A percentile compares a stretch with the other conserved stretches of the same genome.
Evolutionary conservation across 2,113 vertebrate genomes (phyloP).

Genomic region (Pelecanus crispus): DNA sequence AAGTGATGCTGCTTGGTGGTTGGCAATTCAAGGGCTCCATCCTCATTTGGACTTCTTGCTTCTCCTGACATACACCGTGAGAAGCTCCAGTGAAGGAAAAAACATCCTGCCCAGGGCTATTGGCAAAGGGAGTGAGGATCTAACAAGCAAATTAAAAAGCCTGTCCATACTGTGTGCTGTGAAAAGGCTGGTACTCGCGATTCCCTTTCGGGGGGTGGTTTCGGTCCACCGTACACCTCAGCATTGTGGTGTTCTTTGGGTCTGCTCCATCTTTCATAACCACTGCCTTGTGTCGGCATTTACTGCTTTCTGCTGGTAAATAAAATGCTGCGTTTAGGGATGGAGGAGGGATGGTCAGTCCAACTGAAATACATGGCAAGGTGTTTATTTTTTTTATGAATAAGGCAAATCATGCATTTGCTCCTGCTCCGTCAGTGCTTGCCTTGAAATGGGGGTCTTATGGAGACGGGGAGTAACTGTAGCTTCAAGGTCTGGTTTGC

Average conservation of each 20-base stretch:
- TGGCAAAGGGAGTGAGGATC: neutral
- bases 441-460: neutral
- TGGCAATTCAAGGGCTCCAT: neutral
- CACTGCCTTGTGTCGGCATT: neutral
- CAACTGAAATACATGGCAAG: neutral
- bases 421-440: neutral
- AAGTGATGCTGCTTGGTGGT: neutral
- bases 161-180: neutral
- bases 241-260: neutral
- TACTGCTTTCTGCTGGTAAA: neutral
- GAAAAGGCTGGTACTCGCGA: fast-evolving
- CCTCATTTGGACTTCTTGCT: neutral
- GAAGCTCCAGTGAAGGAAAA: neutral
- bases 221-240: neutral
- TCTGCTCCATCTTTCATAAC: neutral
- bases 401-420: neutral
- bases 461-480: neutral
- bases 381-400: neutral
- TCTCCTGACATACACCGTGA: neutral
- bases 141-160: neutral
- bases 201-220: neutral
- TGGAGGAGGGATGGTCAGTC: neutral
- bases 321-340: neutral
- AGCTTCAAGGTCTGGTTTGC: neutral
- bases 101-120: neutral